Base-by-base conservation (phyloP, 1,140 invertebrate species). In the Melitaea cinxia region DNA sequence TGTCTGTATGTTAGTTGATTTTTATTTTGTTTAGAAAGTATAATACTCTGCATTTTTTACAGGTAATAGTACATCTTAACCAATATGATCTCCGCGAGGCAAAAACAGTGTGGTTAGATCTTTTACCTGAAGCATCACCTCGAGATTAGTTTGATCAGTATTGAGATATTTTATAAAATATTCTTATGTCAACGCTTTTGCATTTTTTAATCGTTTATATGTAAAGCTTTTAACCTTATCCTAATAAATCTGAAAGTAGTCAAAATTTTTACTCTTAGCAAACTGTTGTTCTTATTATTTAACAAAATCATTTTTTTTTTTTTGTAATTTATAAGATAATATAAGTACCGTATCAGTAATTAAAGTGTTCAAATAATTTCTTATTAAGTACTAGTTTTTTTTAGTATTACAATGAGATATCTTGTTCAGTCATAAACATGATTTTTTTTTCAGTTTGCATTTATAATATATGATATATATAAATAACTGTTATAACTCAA, bases 21-120 rank as follows among this genome's bases (percentile, higher is more conserved):
- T 30, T 30, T 17, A 28, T 30, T 26, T 53, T n/a, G 14, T n/a
- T 35, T 35, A 6, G 2, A 2, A 7, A 35, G 33, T 59, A 39
- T 37, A 26, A 58, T 52, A 39, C 45, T 39, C 70, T 33, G 42
- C 45, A 70, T 68, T 69, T 55, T 1, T 91, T 92, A 67, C 78
- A 94, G 93, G 90, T 95, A 12, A 91, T 94, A 33, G 86, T 96
- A 4, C 93, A 94, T 85, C 87, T 96, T 6, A 91, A 92, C 23
- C 93, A 95, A 55, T 90, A 94, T 17, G 94, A 95, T 75, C 82
- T 95, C 39, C 91, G 92, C 0, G 93, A 95, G 79, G 91, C 94
- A 1, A 89, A 92, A 56, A 95, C 94, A 5, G 85, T 91, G 35
- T 96, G 95, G 95, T 95, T 94, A 78, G 95, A 96, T 77, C 83